phyloP scores from a whole-genome alignment of 2,888 invertebrate species.

The Orchesella flavescens region DNA sequence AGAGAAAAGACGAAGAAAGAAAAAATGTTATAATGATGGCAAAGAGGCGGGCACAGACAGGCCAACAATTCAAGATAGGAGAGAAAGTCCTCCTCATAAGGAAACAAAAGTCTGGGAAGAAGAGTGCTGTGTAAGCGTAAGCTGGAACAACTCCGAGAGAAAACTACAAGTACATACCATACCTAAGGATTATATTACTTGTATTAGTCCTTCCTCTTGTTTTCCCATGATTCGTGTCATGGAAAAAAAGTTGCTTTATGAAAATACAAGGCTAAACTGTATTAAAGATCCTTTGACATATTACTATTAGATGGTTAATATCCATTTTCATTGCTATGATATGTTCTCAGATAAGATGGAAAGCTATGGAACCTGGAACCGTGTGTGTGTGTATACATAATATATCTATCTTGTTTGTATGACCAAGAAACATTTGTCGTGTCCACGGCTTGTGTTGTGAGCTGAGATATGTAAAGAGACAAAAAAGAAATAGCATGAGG shows the following conservation, averaged over 20 bases:
- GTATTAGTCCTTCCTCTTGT: not conserved
- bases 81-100: not conserved
- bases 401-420: constrained; percentile 18
- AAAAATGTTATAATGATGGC: constrained; percentile 48
- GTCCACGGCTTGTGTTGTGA: constrained; percentile 51
- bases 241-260: too few species aligned
- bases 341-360: constrained; percentile 18
- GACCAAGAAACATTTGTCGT: constrained; percentile 56
- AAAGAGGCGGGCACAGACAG: constrained; percentile 52
- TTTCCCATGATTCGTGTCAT: too few species aligned
- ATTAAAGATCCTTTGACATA: constrained; percentile 53
- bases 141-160: too few species aligned
- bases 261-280: not conserved
- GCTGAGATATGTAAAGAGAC: constrained; percentile 33
- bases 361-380: constrained; percentile 27
- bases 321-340: not conserved
- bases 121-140: too few species aligned
- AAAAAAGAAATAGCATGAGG: constrained; percentile 25
- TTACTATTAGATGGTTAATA: constrained; percentile 49
- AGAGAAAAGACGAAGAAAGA: constrained; percentile 5
- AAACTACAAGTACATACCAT: constrained; percentile 7
- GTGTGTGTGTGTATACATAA: too few species aligned
- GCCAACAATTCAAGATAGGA: constrained; percentile 55
- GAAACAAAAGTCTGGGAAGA: too few species aligned
- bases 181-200: constrained; percentile 9